Conservation (phyloP, 2,888 invertebrate species). For the Helicoverpa assulta region DNA sequence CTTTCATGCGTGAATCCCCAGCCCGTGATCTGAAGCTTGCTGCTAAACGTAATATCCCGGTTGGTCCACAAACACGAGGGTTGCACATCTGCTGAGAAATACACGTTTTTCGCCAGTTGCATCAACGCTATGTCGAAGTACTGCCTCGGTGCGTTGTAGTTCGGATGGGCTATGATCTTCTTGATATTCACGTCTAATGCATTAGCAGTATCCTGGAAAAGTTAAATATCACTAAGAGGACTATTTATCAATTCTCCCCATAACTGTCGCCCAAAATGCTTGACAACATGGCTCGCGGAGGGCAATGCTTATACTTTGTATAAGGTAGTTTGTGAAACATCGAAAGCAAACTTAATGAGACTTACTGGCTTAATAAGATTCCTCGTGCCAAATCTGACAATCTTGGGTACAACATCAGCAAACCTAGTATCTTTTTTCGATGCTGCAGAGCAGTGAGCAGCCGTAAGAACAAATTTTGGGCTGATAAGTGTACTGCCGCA, state of each 20-base stretch:
- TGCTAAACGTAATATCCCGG: constrained; percentile 60
- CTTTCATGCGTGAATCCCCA: constrained; percentile 68
- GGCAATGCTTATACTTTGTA: too few species aligned
- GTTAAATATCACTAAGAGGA: neutral
- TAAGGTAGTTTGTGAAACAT: too few species aligned
- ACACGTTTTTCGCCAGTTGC: constrained; percentile 66
- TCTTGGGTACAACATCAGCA: constrained; percentile 69
- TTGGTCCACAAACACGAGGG: constrained; percentile 79
- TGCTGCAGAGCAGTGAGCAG: constrained; percentile 91
- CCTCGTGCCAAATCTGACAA: constrained; percentile 73
- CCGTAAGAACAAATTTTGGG: constrained; percentile 91
- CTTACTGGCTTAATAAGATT: constrained; percentile 61
- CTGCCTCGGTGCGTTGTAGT: constrained; percentile 73
- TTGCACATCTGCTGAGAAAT: constrained; percentile 68
- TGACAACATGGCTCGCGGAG: too few species aligned
- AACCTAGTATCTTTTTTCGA: constrained; percentile 61
- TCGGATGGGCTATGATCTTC: constrained; percentile 72
- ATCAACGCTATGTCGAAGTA: constrained; percentile 80
- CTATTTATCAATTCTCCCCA: too few species aligned
- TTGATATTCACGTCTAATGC: constrained; percentile 63
- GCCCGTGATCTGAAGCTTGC: constrained; percentile 72
- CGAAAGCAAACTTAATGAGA: neutral
- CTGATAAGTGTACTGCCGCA: constrained; percentile 93
- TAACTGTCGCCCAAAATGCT: too few species aligned
- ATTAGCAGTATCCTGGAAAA: neutral